A percentile compares a stretch with the other conserved stretches of the same genome.
Conservation (phyloP, 2,797 vertebrate genomes). For the Amblyraja radiata region DNA sequence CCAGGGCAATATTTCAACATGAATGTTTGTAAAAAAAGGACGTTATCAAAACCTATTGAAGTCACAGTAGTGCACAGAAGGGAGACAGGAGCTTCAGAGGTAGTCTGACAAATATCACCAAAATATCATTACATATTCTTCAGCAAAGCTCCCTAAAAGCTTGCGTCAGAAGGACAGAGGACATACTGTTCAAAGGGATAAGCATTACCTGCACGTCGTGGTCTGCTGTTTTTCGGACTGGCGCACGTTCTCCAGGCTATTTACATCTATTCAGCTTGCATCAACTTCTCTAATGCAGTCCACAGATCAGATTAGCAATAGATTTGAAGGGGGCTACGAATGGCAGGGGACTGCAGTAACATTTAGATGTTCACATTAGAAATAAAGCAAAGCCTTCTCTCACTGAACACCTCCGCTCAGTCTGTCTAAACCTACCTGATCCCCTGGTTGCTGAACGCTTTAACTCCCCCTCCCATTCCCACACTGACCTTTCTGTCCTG, state of each 20-base stretch:
- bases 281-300: not conserved
- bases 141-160: not conserved
- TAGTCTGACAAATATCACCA: not conserved
- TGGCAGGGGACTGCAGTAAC: not conserved
- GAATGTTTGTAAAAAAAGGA: not conserved
- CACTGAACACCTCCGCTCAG: too few species aligned
- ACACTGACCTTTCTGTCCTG: too few species aligned
- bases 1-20: not conserved
- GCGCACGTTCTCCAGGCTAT: not conserved
- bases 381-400: not conserved
- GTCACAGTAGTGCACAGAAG: not conserved
- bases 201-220: not conserved
- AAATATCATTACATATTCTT: constrained; percentile 8
- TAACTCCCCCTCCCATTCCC: too few species aligned
- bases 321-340: not conserved
- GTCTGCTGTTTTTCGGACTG: not conserved
- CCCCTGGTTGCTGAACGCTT: too few species aligned
- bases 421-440: too few species aligned
- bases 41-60: not conserved
- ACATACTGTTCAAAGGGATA: not conserved
- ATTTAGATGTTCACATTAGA: not conserved
- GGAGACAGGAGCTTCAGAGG: not conserved
- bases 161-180: not conserved
- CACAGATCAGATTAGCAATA: not conserved
- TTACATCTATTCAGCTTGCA: not conserved